Evolutionary conservation across 2,797 vertebrate genomes (phyloP).

Genomic region (Phataginus tetradactyla): DNA sequence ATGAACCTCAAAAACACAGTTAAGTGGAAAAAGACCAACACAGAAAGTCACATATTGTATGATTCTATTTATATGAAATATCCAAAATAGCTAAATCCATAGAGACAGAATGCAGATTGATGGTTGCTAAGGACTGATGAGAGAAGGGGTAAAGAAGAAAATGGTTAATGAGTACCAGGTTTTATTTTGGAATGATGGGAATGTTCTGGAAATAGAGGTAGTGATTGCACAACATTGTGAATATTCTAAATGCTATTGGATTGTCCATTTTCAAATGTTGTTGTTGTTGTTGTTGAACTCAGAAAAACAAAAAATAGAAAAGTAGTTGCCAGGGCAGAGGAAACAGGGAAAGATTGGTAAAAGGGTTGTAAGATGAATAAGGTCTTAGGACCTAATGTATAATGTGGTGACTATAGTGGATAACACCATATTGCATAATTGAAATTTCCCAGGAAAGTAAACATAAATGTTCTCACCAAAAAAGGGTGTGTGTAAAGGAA

Average conservation of each 20-base stretch:
- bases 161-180: background rate
- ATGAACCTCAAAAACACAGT: background rate
- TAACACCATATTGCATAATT: background rate
- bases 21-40: background rate
- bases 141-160: background rate
- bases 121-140: background rate
- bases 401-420: background rate
- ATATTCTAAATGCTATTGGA: background rate
- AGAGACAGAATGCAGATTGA: background rate
- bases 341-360: background rate
- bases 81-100: background rate
- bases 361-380: background rate
- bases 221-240: background rate
- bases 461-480: background rate
- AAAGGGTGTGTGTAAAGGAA: background rate
- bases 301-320: background rate
- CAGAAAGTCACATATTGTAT: background rate
- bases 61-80: background rate
- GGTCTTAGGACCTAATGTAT: background rate
- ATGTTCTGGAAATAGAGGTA: background rate
- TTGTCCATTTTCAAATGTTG: background rate
- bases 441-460: background rate
- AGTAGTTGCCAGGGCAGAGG: background rate
- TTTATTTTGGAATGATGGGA: background rate
- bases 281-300: background rate